Evolutionary conservation across 2,113 vertebrate species (phyloP).

Genomic region (Hymenochirus boettgeri): DNA sequence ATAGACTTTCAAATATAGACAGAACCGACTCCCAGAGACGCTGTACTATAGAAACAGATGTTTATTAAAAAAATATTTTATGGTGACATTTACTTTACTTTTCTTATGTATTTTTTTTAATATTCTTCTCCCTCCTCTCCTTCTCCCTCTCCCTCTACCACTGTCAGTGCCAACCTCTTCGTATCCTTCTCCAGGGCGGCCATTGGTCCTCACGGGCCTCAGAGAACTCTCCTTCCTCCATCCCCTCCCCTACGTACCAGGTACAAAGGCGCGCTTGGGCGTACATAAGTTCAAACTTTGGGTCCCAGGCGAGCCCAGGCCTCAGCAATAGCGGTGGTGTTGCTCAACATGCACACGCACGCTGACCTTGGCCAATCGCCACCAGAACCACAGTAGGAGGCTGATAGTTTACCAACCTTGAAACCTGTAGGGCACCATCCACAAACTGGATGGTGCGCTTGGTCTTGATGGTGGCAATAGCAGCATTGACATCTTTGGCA

Average conservation of each 20-base stretch:
- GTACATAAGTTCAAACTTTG: constrained; percentile 59
- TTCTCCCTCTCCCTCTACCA: constrained; percentile 33
- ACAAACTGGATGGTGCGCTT: constrained; percentile 56
- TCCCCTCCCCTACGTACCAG: constrained; percentile 52
- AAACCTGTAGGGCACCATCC: too few relatives aligned
- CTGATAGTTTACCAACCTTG: constrained; percentile 54
- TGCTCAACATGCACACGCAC: constrained; percentile 59
- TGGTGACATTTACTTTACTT: too few relatives aligned
- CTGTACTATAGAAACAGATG: too few relatives aligned
- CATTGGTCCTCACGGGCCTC: constrained; percentile 28
- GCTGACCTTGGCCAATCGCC: constrained; percentile 49
- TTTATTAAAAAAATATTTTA: too few relatives aligned
- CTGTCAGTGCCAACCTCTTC: constrained; percentile 13
- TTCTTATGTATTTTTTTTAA: too few relatives aligned
- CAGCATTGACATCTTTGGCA: constrained; percentile 58
- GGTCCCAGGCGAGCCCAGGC: constrained; percentile 66
- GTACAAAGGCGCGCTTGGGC: constrained; percentile 54
- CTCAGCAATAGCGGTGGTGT: constrained; percentile 60
- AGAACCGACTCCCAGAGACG: too few relatives aligned
- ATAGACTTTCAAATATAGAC: too few relatives aligned
- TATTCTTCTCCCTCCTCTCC: constrained; percentile 52
- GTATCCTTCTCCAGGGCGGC: constrained; percentile 37
- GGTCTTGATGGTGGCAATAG: constrained; percentile 52
- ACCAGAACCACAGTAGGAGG: constrained; percentile 24
- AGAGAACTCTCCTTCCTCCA: constrained; percentile 45